Evolutionary conservation across 2,888 invertebrate genomes (phyloP), one percentile per base, ranked within the genome.

Genomic region (Coremacera marginata): DNA sequence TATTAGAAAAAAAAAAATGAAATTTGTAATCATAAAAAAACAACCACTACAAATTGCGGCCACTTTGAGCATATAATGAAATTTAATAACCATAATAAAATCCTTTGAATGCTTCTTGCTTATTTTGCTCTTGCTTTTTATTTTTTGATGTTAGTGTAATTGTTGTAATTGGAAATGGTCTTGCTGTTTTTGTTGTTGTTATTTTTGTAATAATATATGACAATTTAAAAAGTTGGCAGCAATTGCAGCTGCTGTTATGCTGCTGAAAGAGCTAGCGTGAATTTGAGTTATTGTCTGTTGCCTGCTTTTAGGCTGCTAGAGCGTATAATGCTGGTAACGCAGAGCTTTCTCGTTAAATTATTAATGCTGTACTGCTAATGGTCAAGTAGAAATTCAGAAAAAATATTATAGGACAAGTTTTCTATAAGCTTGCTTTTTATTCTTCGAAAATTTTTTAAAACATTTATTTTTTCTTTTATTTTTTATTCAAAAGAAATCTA

Each of bases 41-140:
- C 0, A 51, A 44, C 3, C 19, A 34, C n/a, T 44, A 34, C 62
- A 73, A 73, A 76, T 76, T 70, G 76, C 76, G 63, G 62, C 25
- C 71, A 76, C 60, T 71, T 65, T 71, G 71, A 55, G 71, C 44
- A 65, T 71, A 72, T 76, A 76, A 76, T 76, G 71, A 57, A 76
- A 76, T 76, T 76, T 76, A 73, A 73, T 73, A 73, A 73, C 63
- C 51, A 63, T 63, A 49, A 73, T 73, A 73, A 71, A 49, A 70
- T 22, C 27, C 22, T 67, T 67, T 63, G 63, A 63, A 7, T 11
- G 31, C 22, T 55, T 22, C 55, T 55, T 2, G 19, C 22, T 55
- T n/a, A 5, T 22, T 55, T 22, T 22, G 8, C 19, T 19, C 5
- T 55, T 14, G 1, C 34, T 63, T 63, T 31, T 34, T 9, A 5